phyloP scores from a whole-genome alignment of 2,113 vertebrate genomes.

The Ammodytes marinus region DNA sequence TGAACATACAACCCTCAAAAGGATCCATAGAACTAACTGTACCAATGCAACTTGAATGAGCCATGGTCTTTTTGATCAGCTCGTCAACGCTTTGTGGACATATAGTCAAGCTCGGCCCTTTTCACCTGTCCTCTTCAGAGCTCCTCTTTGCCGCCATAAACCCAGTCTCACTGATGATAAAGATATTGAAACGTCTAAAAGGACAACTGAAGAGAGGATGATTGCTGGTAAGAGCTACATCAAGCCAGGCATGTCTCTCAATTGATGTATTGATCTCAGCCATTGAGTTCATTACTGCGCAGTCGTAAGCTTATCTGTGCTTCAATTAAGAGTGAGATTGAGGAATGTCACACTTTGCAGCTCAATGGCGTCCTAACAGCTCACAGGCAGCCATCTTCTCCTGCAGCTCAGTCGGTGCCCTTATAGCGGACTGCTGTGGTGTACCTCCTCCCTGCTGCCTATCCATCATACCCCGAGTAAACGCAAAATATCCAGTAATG shows the following conservation, averaged over 20 bases:
- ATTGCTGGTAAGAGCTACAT: conserved; percentile 42
- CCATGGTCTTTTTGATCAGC: conserved; percentile 49
- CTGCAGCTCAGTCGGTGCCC: conserved; percentile 37
- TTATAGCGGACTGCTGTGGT: conserved; percentile 37
- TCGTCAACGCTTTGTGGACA: conserved; percentile 26
- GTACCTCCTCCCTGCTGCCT: conserved; percentile 40
- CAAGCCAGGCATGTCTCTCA: conserved; percentile 25
- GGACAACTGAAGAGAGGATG: conserved; percentile 33
- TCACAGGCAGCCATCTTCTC: conserved; percentile 33
- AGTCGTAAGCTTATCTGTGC: conserved; percentile 43
- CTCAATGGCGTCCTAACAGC: conserved; percentile 48
- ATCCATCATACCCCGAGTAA: conserved; percentile 64
- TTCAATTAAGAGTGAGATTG: conserved; percentile 49
- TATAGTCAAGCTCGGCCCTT: conserved; percentile 10
- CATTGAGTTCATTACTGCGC: conserved; percentile 18
- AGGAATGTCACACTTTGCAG: conserved; percentile 40
- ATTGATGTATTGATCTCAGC: conserved; percentile 62
- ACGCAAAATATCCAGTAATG: conserved; percentile 54
- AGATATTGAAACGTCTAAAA: conserved; percentile 41
- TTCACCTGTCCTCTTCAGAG: conserved; percentile 37
- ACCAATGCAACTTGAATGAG: conserved; percentile 17
- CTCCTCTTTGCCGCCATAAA: conserved; percentile 25
- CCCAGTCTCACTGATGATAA: conserved; percentile 35
- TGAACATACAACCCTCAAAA: conserved; percentile 12
- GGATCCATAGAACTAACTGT: not conserved